Evolutionary conservation across 1,140 invertebrate species (phyloP), one percentile per base, ranked within the genome.

Genomic region (Platyscapa corneri): DNA sequence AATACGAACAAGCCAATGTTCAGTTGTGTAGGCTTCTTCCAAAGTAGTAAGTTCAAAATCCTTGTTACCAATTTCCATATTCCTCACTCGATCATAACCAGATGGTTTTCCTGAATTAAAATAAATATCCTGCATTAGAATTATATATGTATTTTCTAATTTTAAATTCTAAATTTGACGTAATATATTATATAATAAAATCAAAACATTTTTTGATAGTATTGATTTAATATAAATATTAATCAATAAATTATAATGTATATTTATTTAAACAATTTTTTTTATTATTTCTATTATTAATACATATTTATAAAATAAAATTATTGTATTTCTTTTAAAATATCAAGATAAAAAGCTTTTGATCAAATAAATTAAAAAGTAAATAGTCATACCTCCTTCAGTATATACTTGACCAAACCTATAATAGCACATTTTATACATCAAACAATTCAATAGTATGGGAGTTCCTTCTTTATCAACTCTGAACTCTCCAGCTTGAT

Each of bases 341-440:
- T n/a, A n/a, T n/a, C n/a, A n/a, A n/a, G n/a, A 83, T 46, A 42
- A 5, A 42, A 23, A 8, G 42, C 0, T 72, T 34, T 32, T 53
- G 37, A 30, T 53, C 3, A 49, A 72, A 53, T 72, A 72, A 27
- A 72, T 42, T 7, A 30, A 74, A 42, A 67, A 20, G 16, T 60
- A 39, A 67, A 42, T 79, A 10, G 30, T 20, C 92, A 95, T 93
- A 96, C 97, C 97, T 92, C 97, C 97, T 95, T 99, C 98, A 0
- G 98, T 99, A 91, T 99, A 99, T 87, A 98, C 97, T 90, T 97
- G 96, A 0, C 98, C 98, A 91, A 99, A 99, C 90, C 97, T 95
- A 93, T 98, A 98, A 90, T 99, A 99, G 93, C 97, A 98, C 96
- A 98, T 97, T 94, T 99, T 99, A 93, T 98, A 99, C 98, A 99